phyloP scores from a whole-genome alignment of 2,797 vertebrate genomes.

The Myotis findleyi region DNA sequence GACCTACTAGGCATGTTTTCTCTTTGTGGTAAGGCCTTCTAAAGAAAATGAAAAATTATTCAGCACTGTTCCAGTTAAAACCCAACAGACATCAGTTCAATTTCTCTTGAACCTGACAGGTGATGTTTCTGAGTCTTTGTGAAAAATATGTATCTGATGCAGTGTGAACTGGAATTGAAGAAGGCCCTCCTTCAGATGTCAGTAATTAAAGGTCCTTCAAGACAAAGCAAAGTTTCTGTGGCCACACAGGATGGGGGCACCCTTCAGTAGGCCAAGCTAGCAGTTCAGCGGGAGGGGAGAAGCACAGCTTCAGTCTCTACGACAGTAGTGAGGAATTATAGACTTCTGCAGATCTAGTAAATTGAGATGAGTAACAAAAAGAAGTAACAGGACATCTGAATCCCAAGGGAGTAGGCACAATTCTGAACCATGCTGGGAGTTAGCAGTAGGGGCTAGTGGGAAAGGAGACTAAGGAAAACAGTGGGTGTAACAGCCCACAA shows the following conservation, averaged over 20 bases:
- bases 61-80: slow-evolving; percentile 78
- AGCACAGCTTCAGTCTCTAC: not conserved
- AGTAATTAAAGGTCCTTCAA: slow-evolving; percentile 73
- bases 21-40: slow-evolving; percentile 77
- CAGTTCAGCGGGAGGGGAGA: not conserved
- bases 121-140: slow-evolving; percentile 80
- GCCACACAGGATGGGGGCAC: slow-evolving; percentile 60
- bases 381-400: slow-evolving; percentile 46
- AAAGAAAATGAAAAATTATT: slow-evolving; percentile 86
- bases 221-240: slow-evolving; percentile 74
- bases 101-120: slow-evolving; percentile 83
- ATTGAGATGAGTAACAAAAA: not conserved
- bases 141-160: slow-evolving; percentile 74
- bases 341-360: slow-evolving; percentile 15
- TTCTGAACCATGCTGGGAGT: not conserved
- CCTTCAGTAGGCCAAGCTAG: slow-evolving; percentile 49
- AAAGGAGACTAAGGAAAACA: not conserved
- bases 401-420: not conserved
- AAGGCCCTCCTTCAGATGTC: slow-evolving; percentile 70
- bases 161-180: slow-evolving; percentile 76
- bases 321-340: not conserved
- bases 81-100: slow-evolving; percentile 79
- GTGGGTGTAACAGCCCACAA: not conserved
- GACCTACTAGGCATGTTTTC: slow-evolving; percentile 79
- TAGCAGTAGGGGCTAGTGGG: not conserved